Base-by-base conservation (phyloP, 1,140 invertebrate genomes). In the Mizuhopecten yessoensis region DNA sequence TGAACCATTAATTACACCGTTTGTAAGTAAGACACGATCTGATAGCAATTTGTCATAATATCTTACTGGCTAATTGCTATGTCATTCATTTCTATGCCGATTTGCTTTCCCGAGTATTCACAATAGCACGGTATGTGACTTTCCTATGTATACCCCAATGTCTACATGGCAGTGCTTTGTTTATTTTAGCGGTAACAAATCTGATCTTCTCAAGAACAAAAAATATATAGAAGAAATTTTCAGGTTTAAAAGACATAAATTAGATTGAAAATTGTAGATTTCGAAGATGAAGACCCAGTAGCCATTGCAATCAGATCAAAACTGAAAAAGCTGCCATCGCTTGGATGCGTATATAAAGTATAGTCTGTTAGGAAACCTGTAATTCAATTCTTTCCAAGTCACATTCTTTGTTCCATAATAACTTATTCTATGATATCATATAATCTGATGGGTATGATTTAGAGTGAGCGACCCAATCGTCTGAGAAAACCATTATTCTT, bases 241-340 rank as follows among this genome's bases (percentile, higher is more conserved):
- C 57, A 29, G 15, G 57, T 75, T 75, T 75, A 75, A 75, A 75
- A 75, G 23, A 75, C 57, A 75, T 75, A 75, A 75, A 75, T 75
- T 29, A 75, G 23, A 75, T 29, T 75, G 57, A 75, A n/a, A 75
- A 75, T 29, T 75, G 23, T 29, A 75, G 57, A 75, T 75, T 29
- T 75, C 23, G 57, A 29, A 75, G 57, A 75, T 75, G 57, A 75
- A 75, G 57, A 75, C 29, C 23, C n/a, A 20, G 0, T 45, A 17
- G 17, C 9, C 42, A 45, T 45, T 9, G 42, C 1, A n/a, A 75
- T 75, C 57, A 75, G 57, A 75, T 75, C 2, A 29, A 29, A 75
- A n/a, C 0, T 75, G n/a, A 29, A 29, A n/a, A 29, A 75, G 29
- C 23, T 29, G n/a, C 23, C n/a, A 75, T 75, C 57, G 57, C 57